Base-by-base conservation (phyloP, 2,888 invertebrate genomes). In the Pharmacophagus antenor region DNA sequence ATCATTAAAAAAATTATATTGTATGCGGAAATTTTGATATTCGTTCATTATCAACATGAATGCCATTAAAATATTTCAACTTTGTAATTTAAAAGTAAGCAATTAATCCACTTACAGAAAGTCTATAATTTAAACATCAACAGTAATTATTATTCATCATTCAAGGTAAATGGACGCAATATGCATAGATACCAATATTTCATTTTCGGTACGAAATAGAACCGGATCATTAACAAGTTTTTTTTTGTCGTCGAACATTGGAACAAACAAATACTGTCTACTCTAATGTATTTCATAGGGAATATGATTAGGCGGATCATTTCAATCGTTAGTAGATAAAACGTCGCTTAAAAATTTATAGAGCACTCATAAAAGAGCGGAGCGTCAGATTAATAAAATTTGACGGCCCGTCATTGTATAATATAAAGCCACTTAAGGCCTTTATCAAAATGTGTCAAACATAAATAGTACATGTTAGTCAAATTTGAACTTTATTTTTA, bases 101-200 rank as follows among this genome's bases (percentile, higher is more conserved):
- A 82, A 85, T 83, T 84, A 85, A 82, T 82, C 77, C 77, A 81
- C 74, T 76, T 79, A 78, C 81, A 78, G 81, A 84, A 84, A 84
- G 80, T 76, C 70, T 70, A 79, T 83, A 82, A 83, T 80, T 80
- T 78, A 82, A 77, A 79, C 76, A 76, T 79, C 66, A 70, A 72
- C 58, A 69, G 73, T 77, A 79, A 81, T 84, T 79, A 85, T 81
- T 85, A 86, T 88, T 87, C 84, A 85, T 79, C 79, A 82, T 77
- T 84, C 83, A 84, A 85, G 84, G 86, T 79, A 85, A 87, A 84
- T 80, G 82, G 79, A 84, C 80, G 80, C 72, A 76, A 77, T 78
- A 69, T 63, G 60, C 80, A 81, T 79, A 77, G 76, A 79, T 79
- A 82, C 73, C 77, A 76, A 85, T 87, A 80, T 83, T 81, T 84